Base-by-base conservation (phyloP, 1,140 invertebrate species). In the Lanistes nyassanus region DNA sequence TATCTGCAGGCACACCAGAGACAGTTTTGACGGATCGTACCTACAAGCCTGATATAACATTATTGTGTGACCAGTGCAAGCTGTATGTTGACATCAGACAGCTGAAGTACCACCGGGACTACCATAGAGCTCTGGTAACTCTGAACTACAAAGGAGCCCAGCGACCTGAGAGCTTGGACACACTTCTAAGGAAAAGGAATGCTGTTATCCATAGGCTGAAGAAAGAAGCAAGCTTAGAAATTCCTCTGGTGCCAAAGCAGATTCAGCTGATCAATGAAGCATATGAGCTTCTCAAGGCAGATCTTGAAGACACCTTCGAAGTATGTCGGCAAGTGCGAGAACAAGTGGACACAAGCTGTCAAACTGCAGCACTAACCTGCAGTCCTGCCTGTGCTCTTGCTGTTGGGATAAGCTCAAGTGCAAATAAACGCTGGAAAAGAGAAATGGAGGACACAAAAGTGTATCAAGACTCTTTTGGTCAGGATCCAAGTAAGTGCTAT, bases 401-500 rank as follows among this genome's bases (percentile, higher is more conserved):
- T 36, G 77, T 89, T 19, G 88, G 87, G 0, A 82, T 87, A n/a
- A 86, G 84, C 42, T 80, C 81, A 21, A 81, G 76, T 76, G 68
- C 69, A 36, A 89, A 89, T 72, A 76, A 80, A 31, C 70, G 82
- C 34, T 88, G 86, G 84, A 88, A 88, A 75, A 83, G 75, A 53
- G 71, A 81, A 19, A 89, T 88, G 87, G 88, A 89, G 65, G 88
- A 89, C 72, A 79, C 82, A 0, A 71, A 80, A 26, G 81, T 86
- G 6, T 88, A 84, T 60, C 87, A 88, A 64, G 87, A 89, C 78
- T 83, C 73, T 73, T 88, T 88, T 83, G 88, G 87, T 6, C 84
- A 85, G 26, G 86, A 89, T 74, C 64, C 23, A 39, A 80, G 83
- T 39, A 88, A 88, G 79, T 87, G 85, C 69, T 89, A 86, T 56